These are phyloP conservation scores for Matsumyia berberina DNA, from an alignment of 2,888 invertebrate species.

Conservation along the genomic window DNA sequence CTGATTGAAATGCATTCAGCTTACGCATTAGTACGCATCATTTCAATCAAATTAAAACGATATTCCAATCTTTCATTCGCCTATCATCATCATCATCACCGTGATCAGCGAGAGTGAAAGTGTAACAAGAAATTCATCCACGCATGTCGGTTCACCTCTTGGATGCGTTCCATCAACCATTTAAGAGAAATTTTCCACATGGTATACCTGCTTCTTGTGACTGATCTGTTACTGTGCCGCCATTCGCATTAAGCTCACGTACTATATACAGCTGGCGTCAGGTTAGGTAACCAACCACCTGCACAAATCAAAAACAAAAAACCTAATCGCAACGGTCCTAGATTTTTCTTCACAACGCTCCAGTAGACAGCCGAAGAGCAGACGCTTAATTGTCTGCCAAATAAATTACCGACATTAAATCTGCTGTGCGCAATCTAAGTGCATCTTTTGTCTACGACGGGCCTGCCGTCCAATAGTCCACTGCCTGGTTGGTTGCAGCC, in stretches of 20 bases:
- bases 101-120: conserved; percentile 64
- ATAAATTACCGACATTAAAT: conserved; percentile 60
- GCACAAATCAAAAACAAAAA: conserved; percentile 45
- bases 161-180: conserved; percentile 55
- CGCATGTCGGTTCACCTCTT: conserved; percentile 68
- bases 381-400: conserved; percentile 63
- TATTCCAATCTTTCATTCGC: conserved; percentile 47
- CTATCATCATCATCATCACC: conserved; percentile 26
- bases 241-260: conserved; percentile 64
- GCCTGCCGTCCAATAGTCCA: background rate
- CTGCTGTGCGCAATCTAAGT: conserved; percentile 53
- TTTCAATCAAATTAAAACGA: conserved; percentile 28
- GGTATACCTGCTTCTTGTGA: conserved; percentile 3
- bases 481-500: conserved; percentile 18
- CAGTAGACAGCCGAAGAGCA: conserved; percentile 16
- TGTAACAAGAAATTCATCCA: conserved; percentile 56
- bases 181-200: conserved; percentile 51
- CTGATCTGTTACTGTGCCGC: conserved; percentile 43
- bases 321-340: conserved; percentile 24
- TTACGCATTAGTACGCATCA: conserved; percentile 40
- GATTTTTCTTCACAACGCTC: conserved; percentile 23
- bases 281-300: conserved; percentile 36
- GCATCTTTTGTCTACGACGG: conserved; percentile 28
- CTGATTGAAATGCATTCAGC: conserved; percentile 52
- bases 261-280: conserved; percentile 31